Evolutionary conservation across 1,140 invertebrate genomes (phyloP).

Genomic region (Papilio machaon): DNA sequence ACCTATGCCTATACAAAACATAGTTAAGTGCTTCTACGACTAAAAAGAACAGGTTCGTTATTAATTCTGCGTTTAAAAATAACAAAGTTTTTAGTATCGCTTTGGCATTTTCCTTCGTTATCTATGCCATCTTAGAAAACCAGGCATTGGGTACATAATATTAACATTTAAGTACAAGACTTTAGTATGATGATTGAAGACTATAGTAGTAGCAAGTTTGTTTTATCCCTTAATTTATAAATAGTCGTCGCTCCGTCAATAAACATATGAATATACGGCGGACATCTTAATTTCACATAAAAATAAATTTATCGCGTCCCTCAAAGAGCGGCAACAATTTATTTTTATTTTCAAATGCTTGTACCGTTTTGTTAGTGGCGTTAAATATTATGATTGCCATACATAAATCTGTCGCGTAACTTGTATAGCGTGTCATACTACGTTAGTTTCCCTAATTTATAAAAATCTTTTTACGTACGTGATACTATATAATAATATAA

Average conservation of each 20-base stretch:
- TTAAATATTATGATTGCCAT: slow-evolving; percentile 61
- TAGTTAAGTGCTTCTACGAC: too few species aligned
- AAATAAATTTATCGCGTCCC: slow-evolving; percentile 49
- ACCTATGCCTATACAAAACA: too few species aligned
- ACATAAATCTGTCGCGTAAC: slow-evolving; percentile 56
- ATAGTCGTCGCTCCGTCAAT: slow-evolving; percentile 48
- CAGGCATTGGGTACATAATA: too few species aligned
- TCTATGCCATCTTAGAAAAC: too few species aligned
- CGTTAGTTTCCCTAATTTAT: slow-evolving; percentile 29
- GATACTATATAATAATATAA: not conserved
- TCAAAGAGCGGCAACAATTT: slow-evolving; percentile 52
- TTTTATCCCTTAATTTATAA: slow-evolving; percentile 22
- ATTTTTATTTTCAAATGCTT: slow-evolving; percentile 56
- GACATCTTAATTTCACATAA: slow-evolving; percentile 63
- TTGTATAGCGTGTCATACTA: slow-evolving; percentile 38
- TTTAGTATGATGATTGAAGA: too few species aligned
- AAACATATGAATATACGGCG: slow-evolving; percentile 53
- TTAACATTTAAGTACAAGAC: too few species aligned
- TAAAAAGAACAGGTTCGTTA: too few species aligned
- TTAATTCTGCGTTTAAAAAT: too few species aligned
- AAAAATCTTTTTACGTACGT: slow-evolving; percentile 18
- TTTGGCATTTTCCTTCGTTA: too few species aligned
- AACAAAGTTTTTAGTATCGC: too few species aligned
- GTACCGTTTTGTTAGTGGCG: slow-evolving; percentile 56
- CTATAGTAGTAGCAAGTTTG: not conserved